Conservation (phyloP, 2,888 invertebrate species). For the Volucella inanis region DNA sequence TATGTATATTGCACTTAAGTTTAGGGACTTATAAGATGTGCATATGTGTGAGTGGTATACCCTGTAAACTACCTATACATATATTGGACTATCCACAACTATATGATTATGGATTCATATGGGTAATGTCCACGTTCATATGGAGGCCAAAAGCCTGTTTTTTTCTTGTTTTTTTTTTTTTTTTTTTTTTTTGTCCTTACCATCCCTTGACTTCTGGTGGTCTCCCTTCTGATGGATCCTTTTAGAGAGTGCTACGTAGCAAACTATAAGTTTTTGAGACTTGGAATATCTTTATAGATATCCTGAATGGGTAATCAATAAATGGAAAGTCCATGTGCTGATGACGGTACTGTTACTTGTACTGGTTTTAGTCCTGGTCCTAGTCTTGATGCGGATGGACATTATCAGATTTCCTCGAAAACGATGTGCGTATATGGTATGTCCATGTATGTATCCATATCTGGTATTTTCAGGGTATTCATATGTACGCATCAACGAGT, state of each 20-base stretch:
- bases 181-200: too few relatives aligned
- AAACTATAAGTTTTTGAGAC: slow-evolving; percentile 15
- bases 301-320: slow-evolving; percentile 68
- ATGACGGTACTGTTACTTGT: neutral
- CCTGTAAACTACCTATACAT: neutral
- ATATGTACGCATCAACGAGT: slow-evolving; percentile 41
- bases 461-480: neutral
- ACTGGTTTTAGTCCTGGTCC: neutral
- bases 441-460: neutral
- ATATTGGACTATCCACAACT: slow-evolving; percentile 7
- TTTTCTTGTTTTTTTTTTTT: neutral
- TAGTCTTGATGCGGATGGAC: slow-evolving; percentile 39
- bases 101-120: slow-evolving; percentile 69
- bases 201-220: neutral
- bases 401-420: slow-evolving; percentile 60
- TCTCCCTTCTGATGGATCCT: slow-evolving; percentile 9
- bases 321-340: slow-evolving; percentile 51
- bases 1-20: slow-evolving; percentile 44
- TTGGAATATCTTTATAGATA: slow-evolving; percentile 52
- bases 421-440: slow-evolving; percentile 36
- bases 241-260: neutral
- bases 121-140: slow-evolving; percentile 62
- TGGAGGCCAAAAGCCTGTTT: neutral
- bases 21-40: slow-evolving; percentile 15
- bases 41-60: slow-evolving; percentile 19